A percentile compares a stretch with the other conserved stretches of the same genome.
Evolutionary conservation across 2,797 vertebrate genomes (phyloP).

Genomic region (Spinus olivaceus): DNA sequence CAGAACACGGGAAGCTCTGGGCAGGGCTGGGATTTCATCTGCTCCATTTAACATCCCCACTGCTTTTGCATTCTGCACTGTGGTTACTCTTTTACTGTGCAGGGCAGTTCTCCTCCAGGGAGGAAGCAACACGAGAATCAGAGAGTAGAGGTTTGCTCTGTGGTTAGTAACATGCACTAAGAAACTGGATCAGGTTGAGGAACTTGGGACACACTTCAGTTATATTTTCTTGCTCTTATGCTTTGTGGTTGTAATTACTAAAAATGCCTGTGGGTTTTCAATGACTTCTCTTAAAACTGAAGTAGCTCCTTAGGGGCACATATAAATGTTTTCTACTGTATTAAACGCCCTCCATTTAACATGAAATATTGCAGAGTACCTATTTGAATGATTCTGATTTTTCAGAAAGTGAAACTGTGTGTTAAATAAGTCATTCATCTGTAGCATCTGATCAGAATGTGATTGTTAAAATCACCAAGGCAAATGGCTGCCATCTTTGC

Average conservation of each 20-base stretch:
- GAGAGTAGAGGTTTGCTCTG: not conserved
- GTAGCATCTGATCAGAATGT: not conserved
- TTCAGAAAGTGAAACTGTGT: not conserved
- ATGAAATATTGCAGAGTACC: not conserved
- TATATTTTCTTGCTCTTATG: constrained; percentile 12
- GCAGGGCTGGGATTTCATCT: not conserved
- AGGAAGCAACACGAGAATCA: not conserved
- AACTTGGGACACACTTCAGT: constrained; percentile 12
- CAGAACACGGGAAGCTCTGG: not conserved
- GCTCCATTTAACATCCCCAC: not conserved
- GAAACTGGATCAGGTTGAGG: not conserved
- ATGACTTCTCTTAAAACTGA: constrained; percentile 26
- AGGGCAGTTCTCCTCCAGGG: not conserved
- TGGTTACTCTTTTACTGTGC: not conserved
- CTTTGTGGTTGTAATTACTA: constrained; percentile 25
- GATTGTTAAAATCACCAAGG: not conserved
- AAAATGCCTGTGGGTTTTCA: constrained; percentile 43
- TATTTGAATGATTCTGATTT: not conserved
- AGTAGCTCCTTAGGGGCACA: not conserved
- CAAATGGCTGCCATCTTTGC: not conserved
- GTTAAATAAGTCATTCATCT: not conserved
- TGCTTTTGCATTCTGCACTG: not conserved
- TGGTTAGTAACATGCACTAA: not conserved
- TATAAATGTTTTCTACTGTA: not conserved
- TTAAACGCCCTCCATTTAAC: constrained; percentile 14